These are phyloP conservation scores for Formica exsecta DNA, from an alignment of 1,140 invertebrate genomes.

Conservation along the genomic window DNA sequence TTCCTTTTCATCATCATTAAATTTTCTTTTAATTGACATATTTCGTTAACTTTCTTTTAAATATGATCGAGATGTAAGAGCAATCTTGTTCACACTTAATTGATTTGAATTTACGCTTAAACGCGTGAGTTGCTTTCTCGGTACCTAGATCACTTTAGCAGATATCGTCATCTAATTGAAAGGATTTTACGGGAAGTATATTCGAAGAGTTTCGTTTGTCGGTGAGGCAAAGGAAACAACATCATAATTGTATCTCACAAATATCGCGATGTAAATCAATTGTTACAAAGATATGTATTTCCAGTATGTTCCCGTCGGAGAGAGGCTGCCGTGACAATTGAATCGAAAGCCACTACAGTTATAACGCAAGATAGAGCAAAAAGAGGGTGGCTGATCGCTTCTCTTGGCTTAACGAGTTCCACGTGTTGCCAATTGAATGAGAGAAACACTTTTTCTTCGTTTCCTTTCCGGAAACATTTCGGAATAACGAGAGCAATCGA, in stretches of 20 bases:
- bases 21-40: constrained; percentile 5
- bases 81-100: not conserved
- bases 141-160: too few species aligned
- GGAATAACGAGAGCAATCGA: constrained; percentile 27
- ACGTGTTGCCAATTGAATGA: constrained; percentile 65
- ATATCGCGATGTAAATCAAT: not conserved
- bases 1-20: constrained; percentile 2
- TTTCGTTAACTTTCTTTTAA: constrained; percentile 3
- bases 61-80: not conserved
- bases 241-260: not conserved
- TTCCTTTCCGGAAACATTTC: constrained; percentile 41
- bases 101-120: not conserved
- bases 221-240: not conserved
- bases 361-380: not conserved
- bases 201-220: not conserved
- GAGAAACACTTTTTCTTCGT: not conserved
- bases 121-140: not conserved
- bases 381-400: not conserved
- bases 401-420: constrained; percentile 65
- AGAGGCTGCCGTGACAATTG: not conserved
- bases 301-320: not conserved
- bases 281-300: not conserved
- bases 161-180: not conserved
- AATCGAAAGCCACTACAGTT: not conserved
- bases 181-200: not conserved